Base-by-base conservation (phyloP, 2,113 vertebrate genomes). In the Xenopus borealis region DNA sequence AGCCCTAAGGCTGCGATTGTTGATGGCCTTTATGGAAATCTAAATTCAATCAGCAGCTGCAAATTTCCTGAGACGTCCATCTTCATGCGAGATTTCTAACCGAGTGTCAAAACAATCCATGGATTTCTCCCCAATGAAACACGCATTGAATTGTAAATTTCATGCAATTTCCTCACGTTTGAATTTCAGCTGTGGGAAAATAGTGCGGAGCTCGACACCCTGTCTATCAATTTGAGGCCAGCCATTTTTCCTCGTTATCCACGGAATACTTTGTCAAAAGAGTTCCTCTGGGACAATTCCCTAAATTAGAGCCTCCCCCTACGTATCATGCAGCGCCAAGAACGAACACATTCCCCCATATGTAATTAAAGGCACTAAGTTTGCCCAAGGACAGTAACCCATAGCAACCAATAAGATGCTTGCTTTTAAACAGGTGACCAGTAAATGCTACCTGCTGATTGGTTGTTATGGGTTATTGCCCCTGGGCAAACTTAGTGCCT, bases 21-120 rank as follows among this genome's bases (percentile, higher is more conserved):
- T 94, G 91, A 92, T 92, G 89, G 91, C 85, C 90, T 94, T 95
- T 92, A 95, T 93, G 94, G 94, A 95, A 95, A 95, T 94, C 89
- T 79, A 93, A 93, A 93, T 92, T 93, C 92, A 94, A 94, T 93
- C 91, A 95, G 91, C 88, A 92, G 89, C 85, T 87, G 92, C 91
- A 89, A 92, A 92, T 93, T 95, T 27, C 91, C 90, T 89, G 91
- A 95, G 90, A 88, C 69, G 84, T 93, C 91, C 93, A 92, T 93
- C 92, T 92, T 90, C 88, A 86, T 88, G 89, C 86, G 87, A 88
- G 89, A 87, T 93, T 93, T 93, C 89, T 92, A 91, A 92, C 91
- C 82, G 85, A 86, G 85, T 94, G 94, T 95, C 92, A 92, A 94
- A 94, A 91, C 92, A 90, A 87, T 89, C 91, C 83, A 87, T 88